These are phyloP conservation scores for Maniola hyperantus DNA, from an alignment of 2,888 invertebrate genomes.

Conservation along the genomic window DNA sequence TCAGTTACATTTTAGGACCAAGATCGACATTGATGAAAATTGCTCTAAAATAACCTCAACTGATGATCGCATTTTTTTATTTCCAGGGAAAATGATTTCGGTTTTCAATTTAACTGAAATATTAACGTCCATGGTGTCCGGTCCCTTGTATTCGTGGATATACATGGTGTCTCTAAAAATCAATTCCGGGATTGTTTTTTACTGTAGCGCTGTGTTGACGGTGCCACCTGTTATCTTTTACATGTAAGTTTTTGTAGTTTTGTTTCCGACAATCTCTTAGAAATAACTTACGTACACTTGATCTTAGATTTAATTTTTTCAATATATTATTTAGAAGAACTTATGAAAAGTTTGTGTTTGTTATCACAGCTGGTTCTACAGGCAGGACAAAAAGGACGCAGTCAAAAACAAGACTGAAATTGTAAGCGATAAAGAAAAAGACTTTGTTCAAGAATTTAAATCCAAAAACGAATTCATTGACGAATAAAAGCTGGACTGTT, in stretches of 20 bases:
- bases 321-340: no score
- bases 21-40: no score
- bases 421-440: slow-evolving; percentile 20
- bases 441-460: slow-evolving; percentile 13
- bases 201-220: slow-evolving; percentile 85
- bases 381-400: slow-evolving; percentile 49
- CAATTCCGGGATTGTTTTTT: slow-evolving; percentile 85
- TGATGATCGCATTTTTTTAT: no score
- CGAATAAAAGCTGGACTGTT: slow-evolving; percentile 45
- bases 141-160: slow-evolving; percentile 87
- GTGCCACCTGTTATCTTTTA: slow-evolving; percentile 85
- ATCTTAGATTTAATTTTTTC: no score
- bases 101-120: slow-evolving; percentile 88
- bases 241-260: slow-evolving; percentile 67
- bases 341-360: background rate
- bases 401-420: slow-evolving; percentile 23
- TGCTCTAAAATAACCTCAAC: no score
- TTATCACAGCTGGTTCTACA: slow-evolving; percentile 61
- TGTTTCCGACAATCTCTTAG: no score
- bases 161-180: slow-evolving; percentile 85
- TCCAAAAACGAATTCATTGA: slow-evolving; percentile 43
- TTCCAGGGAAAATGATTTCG: slow-evolving; percentile 87
- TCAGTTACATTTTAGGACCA: no score
- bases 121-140: slow-evolving; percentile 86
- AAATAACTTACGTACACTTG: no score